Evolutionary conservation across 2,888 invertebrate species (phyloP).

Genomic region (Zootermopsis nevadensis): DNA sequence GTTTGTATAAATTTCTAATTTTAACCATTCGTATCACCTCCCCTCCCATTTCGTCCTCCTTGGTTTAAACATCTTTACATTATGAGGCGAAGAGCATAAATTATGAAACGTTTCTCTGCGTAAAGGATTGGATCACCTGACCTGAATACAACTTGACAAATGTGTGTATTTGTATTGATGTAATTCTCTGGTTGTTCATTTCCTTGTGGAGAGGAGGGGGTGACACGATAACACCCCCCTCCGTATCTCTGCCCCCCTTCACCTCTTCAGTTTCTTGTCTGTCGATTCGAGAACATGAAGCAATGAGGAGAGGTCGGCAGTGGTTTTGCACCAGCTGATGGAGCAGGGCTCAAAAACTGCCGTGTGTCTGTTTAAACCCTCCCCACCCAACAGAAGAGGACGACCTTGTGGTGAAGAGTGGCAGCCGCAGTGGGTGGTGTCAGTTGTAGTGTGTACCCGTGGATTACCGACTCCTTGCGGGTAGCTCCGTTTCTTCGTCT

Average conservation of each 20-base stretch:
- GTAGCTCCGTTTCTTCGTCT: neutral
- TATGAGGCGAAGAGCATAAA: no score
- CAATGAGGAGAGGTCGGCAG: neutral
- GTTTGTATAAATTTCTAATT: no score
- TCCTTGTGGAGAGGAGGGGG: conserved; percentile 1
- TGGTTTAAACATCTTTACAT: no score
- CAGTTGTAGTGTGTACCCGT: neutral
- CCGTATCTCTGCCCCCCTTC: neutral
- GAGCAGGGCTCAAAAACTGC: neutral
- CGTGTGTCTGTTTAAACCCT: neutral
- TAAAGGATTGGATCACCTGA: neutral
- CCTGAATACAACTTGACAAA: neutral
- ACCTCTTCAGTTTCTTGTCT: neutral
- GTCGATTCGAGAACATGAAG: neutral
- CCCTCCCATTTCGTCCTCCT: no score
- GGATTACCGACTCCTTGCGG: neutral
- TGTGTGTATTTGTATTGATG: no score
- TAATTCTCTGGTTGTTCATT: neutral
- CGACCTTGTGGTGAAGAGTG: conserved; percentile 5
- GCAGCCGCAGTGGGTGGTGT: neutral
- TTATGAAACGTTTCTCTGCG: no score
- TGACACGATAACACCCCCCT: conserved; percentile 5
- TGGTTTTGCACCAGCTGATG: conserved; percentile 11
- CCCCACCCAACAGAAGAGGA: neutral
- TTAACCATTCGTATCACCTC: no score